Conservation (phyloP, 2,888 invertebrate genomes). For the Leptopilina myrica region DNA sequence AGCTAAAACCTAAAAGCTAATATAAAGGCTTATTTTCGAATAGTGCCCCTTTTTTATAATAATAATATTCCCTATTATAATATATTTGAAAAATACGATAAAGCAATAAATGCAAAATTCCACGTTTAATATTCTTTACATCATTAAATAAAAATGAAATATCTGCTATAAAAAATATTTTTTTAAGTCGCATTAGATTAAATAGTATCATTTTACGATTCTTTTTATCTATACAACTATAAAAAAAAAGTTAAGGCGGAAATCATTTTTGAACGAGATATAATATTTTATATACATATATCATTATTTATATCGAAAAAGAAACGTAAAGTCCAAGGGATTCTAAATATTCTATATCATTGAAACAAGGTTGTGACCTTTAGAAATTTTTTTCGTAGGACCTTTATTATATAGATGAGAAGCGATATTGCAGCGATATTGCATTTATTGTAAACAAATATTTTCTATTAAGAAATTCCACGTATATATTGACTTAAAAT, state of each 20-base stretch:
- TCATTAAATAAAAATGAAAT: too few species aligned
- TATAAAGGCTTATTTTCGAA: too few species aligned
- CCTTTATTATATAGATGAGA: conserved; percentile 3
- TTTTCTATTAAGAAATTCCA: conserved; percentile 1
- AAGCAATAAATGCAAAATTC: too few species aligned
- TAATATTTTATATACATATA: background rate
- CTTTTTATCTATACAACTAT: background rate
- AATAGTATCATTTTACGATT: background rate
- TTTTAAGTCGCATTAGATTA: background rate
- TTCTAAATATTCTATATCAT: background rate
- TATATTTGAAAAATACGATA: too few species aligned
- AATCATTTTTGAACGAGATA: background rate
- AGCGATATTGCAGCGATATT: background rate
- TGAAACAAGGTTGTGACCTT: conserved; percentile 48
- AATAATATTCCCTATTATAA: too few species aligned
- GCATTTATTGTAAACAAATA: conserved; percentile 12
- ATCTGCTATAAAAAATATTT: too few species aligned
- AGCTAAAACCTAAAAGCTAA: too few species aligned
- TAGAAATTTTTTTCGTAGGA: conserved; percentile 48
- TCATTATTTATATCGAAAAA: background rate
- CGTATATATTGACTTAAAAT: conserved; percentile 37
- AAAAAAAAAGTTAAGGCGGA: background rate
- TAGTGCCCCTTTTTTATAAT: too few species aligned
- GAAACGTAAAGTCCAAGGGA: conserved; percentile 31
- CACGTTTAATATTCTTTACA: too few species aligned